Base-by-base conservation (phyloP, 2,113 vertebrate species). In the Drymodes brunneopygia region DNA sequence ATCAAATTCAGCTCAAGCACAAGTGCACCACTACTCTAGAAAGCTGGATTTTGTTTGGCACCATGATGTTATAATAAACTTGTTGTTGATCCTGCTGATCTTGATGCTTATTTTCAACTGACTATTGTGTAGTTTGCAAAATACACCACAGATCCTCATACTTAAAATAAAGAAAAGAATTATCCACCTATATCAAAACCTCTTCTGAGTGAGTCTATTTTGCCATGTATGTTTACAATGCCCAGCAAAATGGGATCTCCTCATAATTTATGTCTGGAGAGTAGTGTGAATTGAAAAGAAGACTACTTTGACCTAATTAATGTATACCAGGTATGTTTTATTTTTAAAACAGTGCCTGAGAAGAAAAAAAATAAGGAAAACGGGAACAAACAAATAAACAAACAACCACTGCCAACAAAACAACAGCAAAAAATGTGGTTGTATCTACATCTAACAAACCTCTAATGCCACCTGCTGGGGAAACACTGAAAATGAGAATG, bases 381-480 rank as follows among this genome's bases (percentile, higher is more conserved):
- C 2, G 2, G 22, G 6, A 53, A 15, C 33, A 48, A 57, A 70
- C 9, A 40, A 23, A 29, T 4, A n/a, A 73, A 28, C 3, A 44
- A 60, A 5, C 22, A 51, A 22, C 24, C 12, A 42, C 11, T 0
- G 1, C 18, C 18, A 36, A 19, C 10, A 33, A 42, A 47, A 9
- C 16, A 40, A 3, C 17, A 42, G 27, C 10, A 24, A 36, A 48
- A 69, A 22, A 0, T 1, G 8, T 22, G 36, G 25, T 38, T 47
- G 3, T 18, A 17, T 4, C 23, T 60, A 27, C 13, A 14, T 18
- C 15, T 57, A 44, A 31, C 36, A 75, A 84, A 48, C 44, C 53
- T 79, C 61, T 94, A 67, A 42, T 51, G 95, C 94, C 95, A 84
- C 33, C 91, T 95, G 40, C 61, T 61, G 95, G 80, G 31, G 5